phyloP scores from a whole-genome alignment of 2,888 invertebrate genomes.

The Apamea sordens region DNA sequence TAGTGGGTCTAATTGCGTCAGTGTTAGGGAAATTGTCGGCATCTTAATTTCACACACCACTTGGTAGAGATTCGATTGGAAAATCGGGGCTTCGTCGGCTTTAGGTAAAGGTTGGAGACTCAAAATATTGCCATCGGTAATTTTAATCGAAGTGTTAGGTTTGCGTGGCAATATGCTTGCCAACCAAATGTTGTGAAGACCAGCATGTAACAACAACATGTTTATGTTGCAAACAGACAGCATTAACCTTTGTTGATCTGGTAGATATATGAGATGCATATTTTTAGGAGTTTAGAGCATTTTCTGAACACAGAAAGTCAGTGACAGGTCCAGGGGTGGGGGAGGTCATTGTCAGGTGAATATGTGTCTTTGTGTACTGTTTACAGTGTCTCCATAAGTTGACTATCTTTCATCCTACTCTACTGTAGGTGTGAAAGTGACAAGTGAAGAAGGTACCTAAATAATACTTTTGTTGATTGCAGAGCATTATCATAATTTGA shows the following conservation, averaged over 20 bases:
- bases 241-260: not conserved
- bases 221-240: not conserved
- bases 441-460: not conserved
- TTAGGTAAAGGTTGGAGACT: constrained; percentile 29
- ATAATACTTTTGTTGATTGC: not conserved
- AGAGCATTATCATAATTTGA: not conserved
- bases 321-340: not conserved
- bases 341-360: too few relatives aligned
- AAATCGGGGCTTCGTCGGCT: constrained; percentile 56
- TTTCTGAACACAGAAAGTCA: not conserved
- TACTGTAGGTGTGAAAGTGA: not conserved
- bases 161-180: not conserved
- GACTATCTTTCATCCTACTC: not conserved
- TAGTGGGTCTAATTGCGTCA: constrained; percentile 30
- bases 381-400: not conserved
- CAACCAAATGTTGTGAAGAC: not conserved
- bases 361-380: not conserved
- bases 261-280: not conserved
- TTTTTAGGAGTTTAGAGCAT: not conserved
- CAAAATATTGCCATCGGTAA: constrained; percentile 20
- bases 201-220: too few relatives aligned
- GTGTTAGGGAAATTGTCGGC: constrained; percentile 25
- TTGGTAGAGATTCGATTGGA: constrained; percentile 33
- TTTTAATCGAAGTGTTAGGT: constrained; percentile 14
- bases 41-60: constrained; percentile 45